Percentiles rank a stretch among this genome's conserved stretches.
Conservation (phyloP, 2,888 invertebrate species). For the Amitus sp. region DNA sequence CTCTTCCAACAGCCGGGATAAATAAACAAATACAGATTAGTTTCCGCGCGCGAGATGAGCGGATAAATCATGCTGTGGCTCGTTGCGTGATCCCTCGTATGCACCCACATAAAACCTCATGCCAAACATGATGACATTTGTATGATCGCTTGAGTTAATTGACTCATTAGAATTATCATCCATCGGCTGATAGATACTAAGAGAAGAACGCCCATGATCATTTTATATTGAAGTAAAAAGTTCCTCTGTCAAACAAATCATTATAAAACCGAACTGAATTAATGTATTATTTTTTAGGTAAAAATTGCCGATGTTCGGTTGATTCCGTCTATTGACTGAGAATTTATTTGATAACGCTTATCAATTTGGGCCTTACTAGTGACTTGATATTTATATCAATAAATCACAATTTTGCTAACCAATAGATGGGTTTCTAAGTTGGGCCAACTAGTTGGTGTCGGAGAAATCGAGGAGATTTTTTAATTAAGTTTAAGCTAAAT, state of each 20-base stretch:
- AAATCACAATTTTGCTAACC: no score
- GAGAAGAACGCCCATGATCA: background rate
- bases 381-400: no score
- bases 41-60: conserved; percentile 49
- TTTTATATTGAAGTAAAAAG: background rate
- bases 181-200: conserved; percentile 11
- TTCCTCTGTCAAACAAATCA: background rate
- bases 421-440: no score
- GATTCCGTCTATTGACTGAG: no score
- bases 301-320: no score
- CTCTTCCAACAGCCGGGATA: conserved; percentile 52
- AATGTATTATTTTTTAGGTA: background rate
- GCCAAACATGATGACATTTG: conserved; percentile 33
- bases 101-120: conserved; percentile 36
- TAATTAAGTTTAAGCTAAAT: no score
- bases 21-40: conserved; percentile 65
- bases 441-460: no score
- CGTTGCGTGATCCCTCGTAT: conserved; percentile 51
- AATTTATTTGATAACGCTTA: no score
- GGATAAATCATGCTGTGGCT: conserved; percentile 62
- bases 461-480: no score
- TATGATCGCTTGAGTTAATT: conserved; percentile 38
- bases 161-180: conserved; percentile 26
- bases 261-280: background rate
- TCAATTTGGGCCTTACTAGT: no score